Evolutionary conservation across 37 sponge, comb jelly and placozoan genomes (phyloP).

Genomic region (Bolinopsis microptera): DNA sequence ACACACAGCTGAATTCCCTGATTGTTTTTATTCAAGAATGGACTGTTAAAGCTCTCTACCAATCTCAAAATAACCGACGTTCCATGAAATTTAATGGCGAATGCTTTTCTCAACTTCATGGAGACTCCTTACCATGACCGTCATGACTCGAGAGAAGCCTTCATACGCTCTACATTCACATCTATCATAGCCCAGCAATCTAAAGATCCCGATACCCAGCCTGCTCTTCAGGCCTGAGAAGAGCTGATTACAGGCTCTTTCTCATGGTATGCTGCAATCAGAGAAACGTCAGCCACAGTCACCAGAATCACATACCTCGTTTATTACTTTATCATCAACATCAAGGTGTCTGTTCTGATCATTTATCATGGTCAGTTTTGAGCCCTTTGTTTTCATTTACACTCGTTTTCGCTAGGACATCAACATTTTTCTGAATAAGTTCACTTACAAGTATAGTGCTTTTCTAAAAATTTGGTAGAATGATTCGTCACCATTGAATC

Average conservation of each 20-base stretch:
- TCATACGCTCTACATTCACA: conserved; percentile 45
- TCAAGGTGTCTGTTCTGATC: background rate
- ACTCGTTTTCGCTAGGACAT: background rate
- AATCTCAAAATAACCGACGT: background rate
- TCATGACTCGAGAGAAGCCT: background rate
- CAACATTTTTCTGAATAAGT: background rate
- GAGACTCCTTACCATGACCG: background rate
- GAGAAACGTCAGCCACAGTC: conserved; percentile 22
- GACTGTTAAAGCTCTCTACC: background rate
- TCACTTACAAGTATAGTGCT: background rate
- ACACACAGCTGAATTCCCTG: background rate
- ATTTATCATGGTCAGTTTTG: no score
- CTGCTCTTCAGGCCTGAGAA: background rate
- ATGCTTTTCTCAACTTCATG: background rate
- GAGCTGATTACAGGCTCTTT: background rate
- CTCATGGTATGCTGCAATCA: background rate
- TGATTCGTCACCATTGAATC: background rate
- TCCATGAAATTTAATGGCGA: background rate
- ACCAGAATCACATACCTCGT: background rate
- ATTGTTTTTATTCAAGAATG: background rate
- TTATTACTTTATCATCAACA: conserved; percentile 9
- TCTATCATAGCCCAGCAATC: background rate
- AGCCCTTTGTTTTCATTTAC: background rate
- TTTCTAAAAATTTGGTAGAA: background rate
- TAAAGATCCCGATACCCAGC: background rate